Evolutionary conservation across 2,113 vertebrate species (phyloP).

Genomic region (Neogale vison): DNA sequence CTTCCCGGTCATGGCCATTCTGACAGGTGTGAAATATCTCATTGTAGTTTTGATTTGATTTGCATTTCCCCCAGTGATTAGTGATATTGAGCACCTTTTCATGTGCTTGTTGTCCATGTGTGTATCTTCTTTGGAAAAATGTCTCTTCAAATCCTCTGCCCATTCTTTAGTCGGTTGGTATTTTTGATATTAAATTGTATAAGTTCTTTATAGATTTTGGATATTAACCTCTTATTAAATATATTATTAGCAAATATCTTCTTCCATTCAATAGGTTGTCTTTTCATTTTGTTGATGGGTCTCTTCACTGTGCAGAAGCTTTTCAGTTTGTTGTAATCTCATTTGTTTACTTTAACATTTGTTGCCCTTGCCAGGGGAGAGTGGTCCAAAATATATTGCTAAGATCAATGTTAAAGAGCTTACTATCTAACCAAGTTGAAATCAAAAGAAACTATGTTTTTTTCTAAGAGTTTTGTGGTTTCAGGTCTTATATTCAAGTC

Average conservation of each 20-base stretch:
- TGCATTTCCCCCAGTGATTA: background rate
- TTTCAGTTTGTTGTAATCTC: background rate
- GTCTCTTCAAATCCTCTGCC: background rate
- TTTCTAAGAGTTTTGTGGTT: background rate
- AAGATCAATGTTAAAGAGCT: background rate
- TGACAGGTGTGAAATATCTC: background rate
- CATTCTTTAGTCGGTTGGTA: background rate
- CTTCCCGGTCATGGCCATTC: background rate
- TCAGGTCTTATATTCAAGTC: background rate
- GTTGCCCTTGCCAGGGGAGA: background rate
- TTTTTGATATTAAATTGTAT: background rate
- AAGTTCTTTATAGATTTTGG: background rate
- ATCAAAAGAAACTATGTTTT: background rate
- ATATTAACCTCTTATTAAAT: background rate
- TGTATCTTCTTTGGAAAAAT: background rate
- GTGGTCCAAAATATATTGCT: background rate
- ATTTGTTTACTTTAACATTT: background rate
- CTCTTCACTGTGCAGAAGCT: background rate
- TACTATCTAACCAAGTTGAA: too few species aligned
- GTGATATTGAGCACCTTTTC: background rate
- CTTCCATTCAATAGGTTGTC: background rate
- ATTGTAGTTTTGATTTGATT: background rate
- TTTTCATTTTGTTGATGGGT: background rate
- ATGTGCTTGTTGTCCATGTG: background rate
- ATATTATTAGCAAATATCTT: background rate